Evolutionary conservation across 2,113 vertebrate species (phyloP).

Genomic region (Stictonetta naevosa): DNA sequence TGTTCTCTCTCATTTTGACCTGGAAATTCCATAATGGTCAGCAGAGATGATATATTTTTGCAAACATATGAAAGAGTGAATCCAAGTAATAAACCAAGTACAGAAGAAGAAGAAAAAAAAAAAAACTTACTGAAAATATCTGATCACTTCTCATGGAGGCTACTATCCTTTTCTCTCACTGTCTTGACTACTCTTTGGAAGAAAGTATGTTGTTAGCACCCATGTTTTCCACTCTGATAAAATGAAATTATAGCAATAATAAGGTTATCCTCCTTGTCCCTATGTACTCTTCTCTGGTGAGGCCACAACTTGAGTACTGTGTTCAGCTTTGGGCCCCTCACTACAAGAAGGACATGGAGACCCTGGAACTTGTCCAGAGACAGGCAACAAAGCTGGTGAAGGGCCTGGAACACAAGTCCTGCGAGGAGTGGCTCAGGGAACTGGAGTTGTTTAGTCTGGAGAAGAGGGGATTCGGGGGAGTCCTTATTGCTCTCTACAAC

Average conservation of each 20-base stretch:
- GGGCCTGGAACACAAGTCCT: no score
- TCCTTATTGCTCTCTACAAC: no score
- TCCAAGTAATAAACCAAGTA: neutral
- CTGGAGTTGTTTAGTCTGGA: no score
- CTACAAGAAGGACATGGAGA: no score
- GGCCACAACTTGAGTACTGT: no score
- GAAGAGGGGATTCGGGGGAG: no score
- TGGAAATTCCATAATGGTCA: neutral
- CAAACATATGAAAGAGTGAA: rapidly evolving
- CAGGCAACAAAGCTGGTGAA: no score
- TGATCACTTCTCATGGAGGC: rapidly evolving
- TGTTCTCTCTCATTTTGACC: neutral
- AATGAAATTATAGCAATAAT: neutral
- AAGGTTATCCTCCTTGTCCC: neutral
- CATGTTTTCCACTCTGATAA: neutral
- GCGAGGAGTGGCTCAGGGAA: no score
- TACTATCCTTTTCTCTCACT: neutral
- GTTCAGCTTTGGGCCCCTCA: no score
- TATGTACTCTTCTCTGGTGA: no score
- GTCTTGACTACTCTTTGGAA: neutral
- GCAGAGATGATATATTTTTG: neutral
- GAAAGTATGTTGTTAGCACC: neutral
- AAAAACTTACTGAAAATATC: neutral
- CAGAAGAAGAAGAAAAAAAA: neutral
- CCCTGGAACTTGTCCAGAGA: no score